Base-by-base conservation (phyloP, 2,888 invertebrate genomes). In the Epsilonema sp. region DNA sequence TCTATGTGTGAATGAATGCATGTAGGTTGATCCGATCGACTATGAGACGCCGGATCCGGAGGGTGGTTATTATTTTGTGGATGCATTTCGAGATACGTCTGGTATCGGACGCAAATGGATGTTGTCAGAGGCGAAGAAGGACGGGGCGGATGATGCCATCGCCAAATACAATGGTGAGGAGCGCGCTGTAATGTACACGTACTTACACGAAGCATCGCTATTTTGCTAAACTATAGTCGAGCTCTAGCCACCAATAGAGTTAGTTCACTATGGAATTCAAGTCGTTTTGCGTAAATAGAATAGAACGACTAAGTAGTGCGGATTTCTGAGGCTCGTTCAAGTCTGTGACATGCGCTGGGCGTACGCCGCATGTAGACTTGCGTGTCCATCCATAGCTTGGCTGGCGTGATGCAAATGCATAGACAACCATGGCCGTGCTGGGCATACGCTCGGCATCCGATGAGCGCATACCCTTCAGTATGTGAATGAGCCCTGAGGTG, bases 141-240 rank as follows among this genome's bases (percentile, higher is more conserved):
- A 86, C 54, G 74, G 69, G 43, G 72, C 74, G 22, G 84, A 87
- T 55, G 87, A 86, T 51, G 79, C 80, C 53, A 81, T 90, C 50
- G 81, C 89, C 13, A 89, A 90, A 70, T 94, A 92, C 68, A 86
- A 92, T 70, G 94, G 90, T 61, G 72, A 56, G n/a, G n/a, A n/a
- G n/a, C n/a, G n/a, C n/a, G n/a, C n/a, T n/a, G n/a, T n/a, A 60
- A 13, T 1, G 13, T 3, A n/a, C 16, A 3, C 5, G 42, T 13
- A 37, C 4, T 43, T 26, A 38, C 38, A 13, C 38, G 38, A 13
- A n/a, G 13, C 11, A 38, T 38, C 19, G 4, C 5, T 38, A 16
- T 13, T n/a, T 38, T 13, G 19, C 4, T 19, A 5, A 13, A 13
- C 4, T 13, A 5, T 20, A n/a, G 38, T 13, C 5, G 8, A 8